Evolutionary conservation across 2,888 invertebrate species (phyloP).

Genomic region (Pammene fasciana): DNA sequence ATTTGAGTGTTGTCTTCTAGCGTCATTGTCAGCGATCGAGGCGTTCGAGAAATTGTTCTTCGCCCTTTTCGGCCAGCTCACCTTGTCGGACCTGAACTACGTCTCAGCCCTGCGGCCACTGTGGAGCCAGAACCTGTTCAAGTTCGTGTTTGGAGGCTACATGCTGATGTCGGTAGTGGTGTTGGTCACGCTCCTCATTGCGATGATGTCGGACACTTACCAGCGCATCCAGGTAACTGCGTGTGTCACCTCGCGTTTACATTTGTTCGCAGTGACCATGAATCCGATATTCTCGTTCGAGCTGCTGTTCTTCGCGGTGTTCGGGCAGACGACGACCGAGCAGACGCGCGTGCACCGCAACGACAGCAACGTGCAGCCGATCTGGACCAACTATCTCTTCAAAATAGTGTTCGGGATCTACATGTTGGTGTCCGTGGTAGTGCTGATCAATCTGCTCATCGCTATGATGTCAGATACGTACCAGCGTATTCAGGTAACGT

Average conservation of each 20-base stretch:
- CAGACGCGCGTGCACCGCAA: conserved; percentile 87
- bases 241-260: conserved; percentile 61
- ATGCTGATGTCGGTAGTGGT: conserved; percentile 99
- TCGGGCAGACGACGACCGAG: conserved; percentile 95
- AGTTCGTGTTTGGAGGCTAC: conserved; percentile 97
- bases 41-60: conserved; percentile 99
- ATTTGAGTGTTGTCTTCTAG: conserved; percentile 84
- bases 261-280: conserved; percentile 92
- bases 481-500: conserved; percentile 97
- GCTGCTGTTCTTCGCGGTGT: conserved; percentile 99
- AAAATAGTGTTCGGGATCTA: conserved; percentile 96
- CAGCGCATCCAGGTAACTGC: conserved; percentile 97
- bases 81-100: conserved; percentile 92
- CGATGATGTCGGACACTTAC: conserved; percentile 99
- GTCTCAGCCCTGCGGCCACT: conserved; percentile 87
- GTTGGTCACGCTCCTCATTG: conserved; percentile 99
- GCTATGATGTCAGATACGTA: conserved; percentile 99
- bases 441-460: conserved; percentile 99
- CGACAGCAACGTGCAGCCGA: conserved; percentile 86
- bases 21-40: conserved; percentile 93
- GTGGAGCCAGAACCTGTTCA: conserved; percentile 94
- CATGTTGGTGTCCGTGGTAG: conserved; percentile 99
- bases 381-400: conserved; percentile 93
- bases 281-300: conserved; percentile 97
- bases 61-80: conserved; percentile 97